phyloP scores from a whole-genome alignment of 2,797 vertebrate genomes.

The Paguma larvata region DNA sequence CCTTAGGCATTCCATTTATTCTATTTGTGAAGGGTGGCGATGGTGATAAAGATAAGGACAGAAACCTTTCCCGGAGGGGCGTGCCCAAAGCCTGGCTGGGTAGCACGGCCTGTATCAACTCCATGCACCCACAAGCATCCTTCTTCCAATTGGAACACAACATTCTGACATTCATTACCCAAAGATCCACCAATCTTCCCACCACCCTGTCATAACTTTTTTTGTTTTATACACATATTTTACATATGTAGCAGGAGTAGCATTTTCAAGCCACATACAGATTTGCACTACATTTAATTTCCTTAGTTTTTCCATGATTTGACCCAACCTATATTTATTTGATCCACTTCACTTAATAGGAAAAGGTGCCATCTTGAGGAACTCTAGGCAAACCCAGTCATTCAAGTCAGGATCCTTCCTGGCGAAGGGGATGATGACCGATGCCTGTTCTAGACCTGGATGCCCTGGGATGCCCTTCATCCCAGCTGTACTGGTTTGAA shows the following conservation, averaged over 20 bases:
- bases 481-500: not conserved
- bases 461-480: not conserved
- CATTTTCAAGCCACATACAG: not conserved
- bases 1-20: not conserved
- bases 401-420: not conserved
- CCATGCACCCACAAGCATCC: not conserved
- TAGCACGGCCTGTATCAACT: not conserved
- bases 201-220: not conserved
- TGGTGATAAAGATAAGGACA: not conserved
- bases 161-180: not conserved
- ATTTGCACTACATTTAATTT: not conserved
- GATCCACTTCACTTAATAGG: not conserved
- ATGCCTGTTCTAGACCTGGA: not conserved
- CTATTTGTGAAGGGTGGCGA: not conserved
- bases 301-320: slow-evolving; percentile 9
- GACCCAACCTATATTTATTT: not conserved
- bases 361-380: not conserved
- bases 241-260: not conserved
- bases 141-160: not conserved
- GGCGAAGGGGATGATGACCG: not conserved
- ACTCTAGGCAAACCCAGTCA: not conserved
- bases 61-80: not conserved
- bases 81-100: not conserved
- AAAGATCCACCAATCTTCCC: not conserved
- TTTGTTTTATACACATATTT: not conserved